A percentile compares a stretch with the other conserved stretches of the same genome.
Evolutionary conservation across 2,888 invertebrate species (phyloP).

Genomic region (Nasonovia ribisnigri): DNA sequence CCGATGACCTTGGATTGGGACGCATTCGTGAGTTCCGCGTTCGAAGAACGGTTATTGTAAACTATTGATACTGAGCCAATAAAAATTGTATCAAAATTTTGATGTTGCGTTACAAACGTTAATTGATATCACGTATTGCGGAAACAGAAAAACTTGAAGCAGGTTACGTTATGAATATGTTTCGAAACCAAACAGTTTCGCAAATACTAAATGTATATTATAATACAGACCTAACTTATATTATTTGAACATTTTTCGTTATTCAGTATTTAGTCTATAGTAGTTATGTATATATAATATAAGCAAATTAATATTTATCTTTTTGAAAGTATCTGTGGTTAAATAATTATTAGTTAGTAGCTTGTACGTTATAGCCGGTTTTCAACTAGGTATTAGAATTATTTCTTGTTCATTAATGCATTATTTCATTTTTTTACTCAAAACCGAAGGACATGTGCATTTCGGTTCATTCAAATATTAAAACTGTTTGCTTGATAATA

Average conservation of each 20-base stretch:
- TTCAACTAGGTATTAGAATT: background rate
- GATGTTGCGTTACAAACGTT: background rate
- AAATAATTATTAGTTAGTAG: conserved; percentile 7
- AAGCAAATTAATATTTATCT: background rate
- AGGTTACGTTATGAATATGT: background rate
- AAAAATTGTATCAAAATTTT: conserved; percentile 24
- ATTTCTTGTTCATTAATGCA: conserved; percentile 19
- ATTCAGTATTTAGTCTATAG: background rate
- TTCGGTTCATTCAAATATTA: background rate
- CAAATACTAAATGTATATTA: background rate
- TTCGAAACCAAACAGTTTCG: background rate
- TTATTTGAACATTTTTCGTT: background rate
- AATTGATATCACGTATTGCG: conserved; percentile 10
- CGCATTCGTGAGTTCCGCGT: conserved; percentile 54
- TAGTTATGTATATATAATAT: background rate
- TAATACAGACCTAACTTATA: background rate
- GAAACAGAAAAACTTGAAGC: background rate
- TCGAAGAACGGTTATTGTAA: background rate
- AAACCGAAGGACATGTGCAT: conserved; percentile 16
- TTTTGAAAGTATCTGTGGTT: conserved; percentile 20
- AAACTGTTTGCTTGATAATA: background rate
- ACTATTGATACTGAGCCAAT: background rate
- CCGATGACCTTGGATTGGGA: conserved; percentile 36
- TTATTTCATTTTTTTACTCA: conserved; percentile 24
- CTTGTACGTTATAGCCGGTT: conserved; percentile 41